These are phyloP conservation scores for Anthopleura sola DNA, from an alignment of 64 coral and sea anemone species.

Conservation along the genomic window DNA sequence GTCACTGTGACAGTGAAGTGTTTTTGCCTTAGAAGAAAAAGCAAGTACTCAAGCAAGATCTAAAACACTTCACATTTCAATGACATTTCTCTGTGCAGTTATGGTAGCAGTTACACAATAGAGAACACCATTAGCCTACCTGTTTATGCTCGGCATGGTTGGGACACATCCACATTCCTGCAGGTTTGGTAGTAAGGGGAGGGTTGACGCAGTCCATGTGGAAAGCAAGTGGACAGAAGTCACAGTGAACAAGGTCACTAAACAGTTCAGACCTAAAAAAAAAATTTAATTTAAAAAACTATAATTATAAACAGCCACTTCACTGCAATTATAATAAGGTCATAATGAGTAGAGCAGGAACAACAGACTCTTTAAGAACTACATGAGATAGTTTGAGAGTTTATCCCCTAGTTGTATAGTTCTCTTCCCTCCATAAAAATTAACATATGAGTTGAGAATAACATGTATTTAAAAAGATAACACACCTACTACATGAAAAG, in stretches of 20 bases:
- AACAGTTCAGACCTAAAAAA: conserved; percentile 61
- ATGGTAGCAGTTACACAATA: too few species aligned
- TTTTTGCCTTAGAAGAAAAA: too few species aligned
- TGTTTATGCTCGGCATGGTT: conserved; percentile 99
- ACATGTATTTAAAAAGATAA: background rate
- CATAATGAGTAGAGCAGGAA: too few species aligned
- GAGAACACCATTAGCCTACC: conserved; percentile 1
- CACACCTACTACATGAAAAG: conserved; percentile 85
- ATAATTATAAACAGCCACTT: too few species aligned
- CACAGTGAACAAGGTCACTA: conserved; percentile 86
- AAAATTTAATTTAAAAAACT: background rate
- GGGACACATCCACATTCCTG: conserved; percentile 99
- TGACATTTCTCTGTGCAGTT: too few species aligned
- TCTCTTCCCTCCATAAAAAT: background rate
- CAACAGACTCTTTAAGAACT: too few species aligned
- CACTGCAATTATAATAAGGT: too few species aligned
- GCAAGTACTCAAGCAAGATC: too few species aligned
- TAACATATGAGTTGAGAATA: background rate
- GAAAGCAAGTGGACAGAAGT: conserved; percentile 96
- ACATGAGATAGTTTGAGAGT: too few species aligned
- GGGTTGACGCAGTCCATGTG: conserved; percentile 93
- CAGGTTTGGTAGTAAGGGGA: conserved; percentile 81
- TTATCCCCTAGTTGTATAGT: too few species aligned
- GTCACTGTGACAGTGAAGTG: too few species aligned
- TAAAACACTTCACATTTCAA: too few species aligned